A percentile compares a stretch with the other conserved stretches of the same genome.
phyloP scores from a whole-genome alignment of 37 sponge, comb jelly and placozoan species.

The Theonella swinhoei region DNA sequence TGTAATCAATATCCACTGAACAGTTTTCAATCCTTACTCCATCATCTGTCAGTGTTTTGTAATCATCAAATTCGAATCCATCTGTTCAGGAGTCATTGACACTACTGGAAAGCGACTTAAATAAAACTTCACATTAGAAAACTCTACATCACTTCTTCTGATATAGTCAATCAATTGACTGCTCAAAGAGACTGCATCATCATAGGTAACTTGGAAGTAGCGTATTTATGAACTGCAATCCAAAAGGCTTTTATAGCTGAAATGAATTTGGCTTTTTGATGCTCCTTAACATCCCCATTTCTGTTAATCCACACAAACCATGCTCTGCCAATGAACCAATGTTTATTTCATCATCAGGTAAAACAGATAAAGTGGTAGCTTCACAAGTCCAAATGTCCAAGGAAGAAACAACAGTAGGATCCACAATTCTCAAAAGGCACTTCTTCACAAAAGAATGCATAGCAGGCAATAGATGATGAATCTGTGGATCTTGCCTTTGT shows the following conservation, averaged over 20 bases:
- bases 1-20: conserved; percentile 19
- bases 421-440: neutral
- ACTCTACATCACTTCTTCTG: neutral
- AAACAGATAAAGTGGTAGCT: neutral
- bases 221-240: conserved; percentile 15
- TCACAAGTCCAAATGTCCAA: conserved; percentile 15
- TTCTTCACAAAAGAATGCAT: conserved; percentile 5
- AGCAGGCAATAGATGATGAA: neutral
- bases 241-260: conserved; percentile 7
- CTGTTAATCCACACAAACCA: neutral
- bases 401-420: neutral
- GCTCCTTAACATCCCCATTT: neutral
- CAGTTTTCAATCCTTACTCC: neutral
- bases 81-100: neutral
- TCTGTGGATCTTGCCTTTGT: conserved; percentile 11
- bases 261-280: neutral
- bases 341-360: conserved; percentile 5
- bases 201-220: neutral
- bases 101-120: neutral
- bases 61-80: conserved; percentile 13
- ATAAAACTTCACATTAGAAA: neutral
- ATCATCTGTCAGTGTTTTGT: conserved; percentile 13
- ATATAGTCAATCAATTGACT: conserved; percentile 10
- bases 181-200: neutral
- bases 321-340: conserved; percentile 6